Conservation (phyloP, 2,113 vertebrate species). For the Pachypanchax playfairii region DNA sequence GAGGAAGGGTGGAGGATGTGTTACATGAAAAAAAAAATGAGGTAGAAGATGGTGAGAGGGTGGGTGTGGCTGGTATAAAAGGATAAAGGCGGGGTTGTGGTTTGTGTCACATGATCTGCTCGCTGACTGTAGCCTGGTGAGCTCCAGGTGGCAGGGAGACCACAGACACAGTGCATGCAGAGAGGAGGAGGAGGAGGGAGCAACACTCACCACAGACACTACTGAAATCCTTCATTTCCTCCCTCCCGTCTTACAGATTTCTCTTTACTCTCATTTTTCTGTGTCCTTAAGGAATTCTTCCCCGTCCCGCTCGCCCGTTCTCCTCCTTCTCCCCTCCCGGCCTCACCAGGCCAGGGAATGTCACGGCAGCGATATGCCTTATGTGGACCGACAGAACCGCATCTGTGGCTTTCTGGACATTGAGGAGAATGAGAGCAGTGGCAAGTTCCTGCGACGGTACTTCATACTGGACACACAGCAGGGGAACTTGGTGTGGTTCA, state of each 20-base stretch:
- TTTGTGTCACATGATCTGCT: conserved; percentile 70
- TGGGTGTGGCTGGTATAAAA: conserved; percentile 64
- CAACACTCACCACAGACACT: conserved; percentile 40
- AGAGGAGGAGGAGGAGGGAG: conserved; percentile 31
- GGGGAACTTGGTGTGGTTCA: conserved; percentile 96
- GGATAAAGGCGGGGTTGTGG: conserved; percentile 65
- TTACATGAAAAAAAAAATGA: conserved; percentile 22
- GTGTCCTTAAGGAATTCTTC: conserved; percentile 41
- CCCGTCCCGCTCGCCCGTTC: conserved; percentile 28
- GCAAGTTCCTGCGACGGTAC: conserved; percentile 95
- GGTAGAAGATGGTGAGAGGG: conserved; percentile 28
- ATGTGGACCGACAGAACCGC: conserved; percentile 99
- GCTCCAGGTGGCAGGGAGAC: conserved; percentile 64
- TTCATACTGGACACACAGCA: conserved; percentile 95
- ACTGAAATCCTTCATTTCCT: conserved; percentile 29
- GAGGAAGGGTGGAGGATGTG: conserved; percentile 39
- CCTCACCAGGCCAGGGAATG: conserved; percentile 87
- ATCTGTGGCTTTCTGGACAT: conserved; percentile 98
- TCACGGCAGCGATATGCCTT: conserved; percentile 93
- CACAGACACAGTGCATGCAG: conserved; percentile 43
- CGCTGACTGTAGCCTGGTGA: conserved; percentile 54
- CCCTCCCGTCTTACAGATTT: conserved; percentile 23
- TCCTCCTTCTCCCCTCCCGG: conserved; percentile 43
- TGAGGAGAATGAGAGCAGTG: conserved; percentile 96
- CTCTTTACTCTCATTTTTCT: conserved; percentile 12